Evolutionary conservation across 2,888 invertebrate species (phyloP), one percentile per base, ranked within the genome.

Genomic region (Cabera pusaria): DNA sequence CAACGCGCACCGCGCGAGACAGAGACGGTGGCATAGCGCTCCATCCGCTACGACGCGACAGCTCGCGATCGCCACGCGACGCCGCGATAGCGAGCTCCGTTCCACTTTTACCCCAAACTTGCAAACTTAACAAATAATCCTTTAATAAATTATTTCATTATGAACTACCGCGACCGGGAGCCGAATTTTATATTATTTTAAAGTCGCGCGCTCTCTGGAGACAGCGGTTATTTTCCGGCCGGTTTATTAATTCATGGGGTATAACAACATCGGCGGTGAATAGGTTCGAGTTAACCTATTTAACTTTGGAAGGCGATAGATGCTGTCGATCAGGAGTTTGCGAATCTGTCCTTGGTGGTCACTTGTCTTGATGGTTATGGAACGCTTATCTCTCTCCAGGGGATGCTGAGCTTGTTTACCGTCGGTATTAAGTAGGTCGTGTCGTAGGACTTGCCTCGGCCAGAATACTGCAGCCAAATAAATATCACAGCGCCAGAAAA

Each of bases 41-140:
- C 28, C 12, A 16, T 16, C 22, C 14, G 16, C 33, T 31, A 74
- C 76, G 75, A 70, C 71, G 67, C 67, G 61, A 64, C 66, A 67
- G 61, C 63, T 55, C 56, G 61, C 56, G 64, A 50, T 62, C 68
- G 80, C 82, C 84, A 83, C 82, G 74, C 79, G 60, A 37, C 20
- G 14, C 16, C 10, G 10, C 42, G 40, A 20, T 68, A 73, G 59
- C 80, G 84, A 85, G 79, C 56, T 62, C 64, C 4, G 78, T 75
- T 74, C 75, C 65, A 80, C 75, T 80, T 81, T 77, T 72, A 63
- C 59, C 56, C 36, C 54, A 73, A 72, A 72, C 63, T 72, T 75
- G 67, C 62, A 60, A 77, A 70, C 61, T 67, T 70, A 46, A 47
- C 43, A 68, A 62, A 44, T 23, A 37, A 35, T 17, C 37, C 29